Conservation (phyloP, 2,888 invertebrate genomes). For the Meghimatium bilineatum region DNA sequence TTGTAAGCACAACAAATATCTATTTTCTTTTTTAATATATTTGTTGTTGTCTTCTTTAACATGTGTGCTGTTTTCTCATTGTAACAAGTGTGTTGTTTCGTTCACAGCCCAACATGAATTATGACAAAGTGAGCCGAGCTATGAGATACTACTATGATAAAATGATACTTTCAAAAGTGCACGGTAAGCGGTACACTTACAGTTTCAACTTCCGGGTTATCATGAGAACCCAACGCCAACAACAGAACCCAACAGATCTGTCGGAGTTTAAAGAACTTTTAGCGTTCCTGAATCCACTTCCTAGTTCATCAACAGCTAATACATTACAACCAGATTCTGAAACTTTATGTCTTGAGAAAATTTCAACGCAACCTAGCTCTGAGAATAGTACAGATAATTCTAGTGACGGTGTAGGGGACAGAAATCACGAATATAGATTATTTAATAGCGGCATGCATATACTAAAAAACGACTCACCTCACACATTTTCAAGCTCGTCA, state of each 20-base stretch:
- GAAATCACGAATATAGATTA: no score
- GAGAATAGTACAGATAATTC: background rate
- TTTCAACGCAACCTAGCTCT: background rate
- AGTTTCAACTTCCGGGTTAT: slow-evolving; percentile 55
- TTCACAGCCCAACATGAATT: slow-evolving; percentile 72
- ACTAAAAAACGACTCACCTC: no score
- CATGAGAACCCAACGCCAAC: slow-evolving; percentile 47
- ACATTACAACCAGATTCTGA: background rate
- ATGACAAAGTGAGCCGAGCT: slow-evolving; percentile 73
- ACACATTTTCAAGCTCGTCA: background rate
- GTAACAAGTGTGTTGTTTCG: background rate
- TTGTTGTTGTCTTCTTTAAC: no score
- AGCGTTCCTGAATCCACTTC: slow-evolving; percentile 19
- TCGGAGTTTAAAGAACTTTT: slow-evolving; percentile 49
- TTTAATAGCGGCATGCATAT: no score
- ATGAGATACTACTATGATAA: slow-evolving; percentile 77
- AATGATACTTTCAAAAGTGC: slow-evolving; percentile 74
- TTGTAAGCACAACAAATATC: no score
- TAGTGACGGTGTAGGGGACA: no score
- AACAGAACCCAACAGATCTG: slow-evolving; percentile 41
- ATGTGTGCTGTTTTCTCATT: no score
- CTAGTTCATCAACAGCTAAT: slow-evolving; percentile 22
- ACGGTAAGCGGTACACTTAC: slow-evolving; percentile 74
- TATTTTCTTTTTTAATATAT: no score
- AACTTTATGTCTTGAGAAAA: background rate